These are phyloP conservation scores for Cygnus atratus DNA, from an alignment of 2,113 vertebrate genomes.

Conservation along the genomic window DNA sequence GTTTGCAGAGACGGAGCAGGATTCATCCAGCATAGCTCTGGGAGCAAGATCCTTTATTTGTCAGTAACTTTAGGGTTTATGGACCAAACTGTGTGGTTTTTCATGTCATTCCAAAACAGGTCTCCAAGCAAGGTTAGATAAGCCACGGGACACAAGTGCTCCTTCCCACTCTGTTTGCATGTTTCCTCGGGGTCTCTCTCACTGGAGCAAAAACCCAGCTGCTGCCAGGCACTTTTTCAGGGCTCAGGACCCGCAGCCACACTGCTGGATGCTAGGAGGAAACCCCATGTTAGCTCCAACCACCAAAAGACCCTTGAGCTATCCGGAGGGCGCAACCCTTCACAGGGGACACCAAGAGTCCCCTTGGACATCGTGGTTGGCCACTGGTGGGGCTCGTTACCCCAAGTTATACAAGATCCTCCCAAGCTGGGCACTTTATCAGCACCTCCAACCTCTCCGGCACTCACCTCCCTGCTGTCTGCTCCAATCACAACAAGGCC, in stretches of 20 bases:
- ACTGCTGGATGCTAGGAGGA: neutral
- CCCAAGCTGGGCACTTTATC: neutral
- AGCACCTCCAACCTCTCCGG: neutral
- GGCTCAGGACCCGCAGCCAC: neutral
- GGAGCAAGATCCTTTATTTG: neutral
- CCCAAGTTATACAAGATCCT: neutral
- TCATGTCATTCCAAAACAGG: neutral
- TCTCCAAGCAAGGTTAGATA: neutral
- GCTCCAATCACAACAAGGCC: neutral
- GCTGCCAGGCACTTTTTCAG: neutral
- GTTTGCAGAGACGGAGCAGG: neutral
- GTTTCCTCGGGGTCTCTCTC: neutral
- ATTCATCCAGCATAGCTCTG: neutral
- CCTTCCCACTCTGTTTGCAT: neutral
- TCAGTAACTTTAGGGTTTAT: neutral
- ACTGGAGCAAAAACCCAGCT: neutral
- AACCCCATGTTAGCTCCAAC: neutral
- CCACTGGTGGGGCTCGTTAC: rapidly evolving
- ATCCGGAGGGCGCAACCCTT: rapidly evolving
- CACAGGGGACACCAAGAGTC: neutral
- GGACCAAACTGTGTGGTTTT: neutral
- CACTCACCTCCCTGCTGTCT: constrained; percentile 15
- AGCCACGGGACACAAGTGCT: neutral
- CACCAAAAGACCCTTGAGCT: neutral
- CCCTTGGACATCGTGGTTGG: rapidly evolving